phyloP scores from a whole-genome alignment of 2,888 invertebrate species.

The Pristionchus mayeri region DNA sequence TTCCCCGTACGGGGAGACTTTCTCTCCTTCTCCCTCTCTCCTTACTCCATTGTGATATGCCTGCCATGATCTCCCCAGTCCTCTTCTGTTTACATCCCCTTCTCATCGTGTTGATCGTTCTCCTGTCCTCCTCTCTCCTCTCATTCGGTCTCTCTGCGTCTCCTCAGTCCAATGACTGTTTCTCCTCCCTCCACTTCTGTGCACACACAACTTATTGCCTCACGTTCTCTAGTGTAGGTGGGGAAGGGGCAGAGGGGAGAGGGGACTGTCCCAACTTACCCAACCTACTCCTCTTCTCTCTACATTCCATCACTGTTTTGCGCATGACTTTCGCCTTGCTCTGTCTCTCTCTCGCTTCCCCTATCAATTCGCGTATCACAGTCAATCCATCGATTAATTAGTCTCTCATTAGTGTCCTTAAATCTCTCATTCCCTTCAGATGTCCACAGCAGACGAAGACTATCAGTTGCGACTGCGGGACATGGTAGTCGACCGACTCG shows the following conservation, averaged over 20 bases:
- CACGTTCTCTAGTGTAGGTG: conserved; percentile 28
- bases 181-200: background rate
- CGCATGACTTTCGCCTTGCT: conserved; percentile 1
- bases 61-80: background rate
- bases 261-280: conserved; percentile 11
- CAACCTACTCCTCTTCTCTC: conserved; percentile 11
- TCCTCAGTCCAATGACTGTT: background rate
- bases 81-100: conserved; percentile 10
- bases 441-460: conserved; percentile 45
- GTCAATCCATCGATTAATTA: conserved; percentile 26
- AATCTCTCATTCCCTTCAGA: conserved; percentile 6
- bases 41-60: background rate
- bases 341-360: conserved; percentile 8
- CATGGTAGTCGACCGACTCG: conserved; percentile 50
- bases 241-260: background rate
- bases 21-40: background rate
- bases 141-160: background rate
- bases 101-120: conserved; percentile 5
- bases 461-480: conserved; percentile 42
- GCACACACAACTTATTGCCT: conserved; percentile 21
- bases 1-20: conserved; percentile 6
- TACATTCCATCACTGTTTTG: conserved; percentile 23
- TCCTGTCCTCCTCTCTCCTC: background rate
- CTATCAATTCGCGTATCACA: conserved; percentile 13
- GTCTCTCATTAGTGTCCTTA: background rate